Evolutionary conservation across 2,113 vertebrate genomes (phyloP).

Genomic region (Sprattus sprattus): DNA sequence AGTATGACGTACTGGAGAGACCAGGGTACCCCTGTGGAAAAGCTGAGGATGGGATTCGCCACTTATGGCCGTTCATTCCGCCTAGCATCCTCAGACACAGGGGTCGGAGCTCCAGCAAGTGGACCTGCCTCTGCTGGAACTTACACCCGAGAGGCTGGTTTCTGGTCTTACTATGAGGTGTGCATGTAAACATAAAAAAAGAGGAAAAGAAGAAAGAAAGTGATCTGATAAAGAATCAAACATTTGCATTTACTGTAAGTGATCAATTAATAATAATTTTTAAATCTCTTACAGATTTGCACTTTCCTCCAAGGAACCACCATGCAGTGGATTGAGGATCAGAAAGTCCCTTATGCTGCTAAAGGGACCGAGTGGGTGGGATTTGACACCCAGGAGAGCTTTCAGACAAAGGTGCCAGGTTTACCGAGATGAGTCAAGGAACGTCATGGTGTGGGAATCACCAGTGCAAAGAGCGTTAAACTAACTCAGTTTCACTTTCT

Average conservation of each 20-base stretch:
- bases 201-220: too few species aligned
- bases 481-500: neutral
- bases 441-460: too few species aligned
- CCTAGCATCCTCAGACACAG: conserved; percentile 37
- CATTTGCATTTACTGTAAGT: neutral
- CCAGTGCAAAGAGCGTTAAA: neutral
- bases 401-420: conserved; percentile 67
- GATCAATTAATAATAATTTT: neutral
- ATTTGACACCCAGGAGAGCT: conserved; percentile 72
- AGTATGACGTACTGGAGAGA: conserved; percentile 72
- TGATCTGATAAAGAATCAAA: too few species aligned
- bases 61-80: conserved; percentile 72
- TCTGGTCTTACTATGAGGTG: conserved; percentile 79
- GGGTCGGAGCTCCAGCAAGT: conserved; percentile 52
- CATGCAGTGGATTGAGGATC: conserved; percentile 65
- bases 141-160: conserved; percentile 71
- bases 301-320: conserved; percentile 61
- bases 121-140: conserved; percentile 64
- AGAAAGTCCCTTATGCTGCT: conserved; percentile 73
- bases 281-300: conserved; percentile 64
- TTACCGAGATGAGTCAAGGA: neutral
- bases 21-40: conserved; percentile 65
- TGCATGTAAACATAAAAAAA: neutral
- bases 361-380: conserved; percentile 73
- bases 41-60: conserved; percentile 72